phyloP scores from a whole-genome alignment of 1,140 invertebrate genomes.

The Drosophila bifasciata region DNA sequence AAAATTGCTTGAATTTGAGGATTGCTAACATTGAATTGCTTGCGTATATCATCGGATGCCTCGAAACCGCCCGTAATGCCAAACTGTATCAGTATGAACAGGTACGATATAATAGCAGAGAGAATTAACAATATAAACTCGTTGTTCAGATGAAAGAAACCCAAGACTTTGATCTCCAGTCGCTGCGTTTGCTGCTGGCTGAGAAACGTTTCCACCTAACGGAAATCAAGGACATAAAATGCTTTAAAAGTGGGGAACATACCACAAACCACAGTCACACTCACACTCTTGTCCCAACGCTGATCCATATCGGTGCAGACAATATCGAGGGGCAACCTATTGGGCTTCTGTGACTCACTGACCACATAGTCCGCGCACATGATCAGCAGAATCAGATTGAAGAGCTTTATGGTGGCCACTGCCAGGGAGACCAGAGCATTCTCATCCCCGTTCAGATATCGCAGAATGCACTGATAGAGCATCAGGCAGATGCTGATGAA shows the following conservation, averaged over 20 bases:
- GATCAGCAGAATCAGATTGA: constrained; percentile 59
- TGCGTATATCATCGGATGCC: constrained; percentile 32
- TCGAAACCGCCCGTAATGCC: constrained; percentile 70
- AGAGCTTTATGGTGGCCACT: constrained; percentile 54
- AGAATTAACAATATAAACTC: constrained; percentile 68
- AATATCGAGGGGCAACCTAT: constrained; percentile 52
- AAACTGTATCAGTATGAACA: constrained; percentile 74
- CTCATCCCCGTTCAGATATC: constrained; percentile 37
- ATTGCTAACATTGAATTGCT: constrained; percentile 1
- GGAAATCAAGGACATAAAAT: neutral
- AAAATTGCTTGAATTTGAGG: neutral
- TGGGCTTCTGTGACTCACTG: constrained; percentile 45
- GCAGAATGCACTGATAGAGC: constrained; percentile 62
- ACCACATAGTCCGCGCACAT: constrained; percentile 68
- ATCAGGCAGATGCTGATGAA: constrained; percentile 66
- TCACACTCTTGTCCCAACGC: constrained; percentile 69
- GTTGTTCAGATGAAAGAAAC: constrained; percentile 69
- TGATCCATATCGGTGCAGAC: constrained; percentile 64
- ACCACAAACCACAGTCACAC: neutral
- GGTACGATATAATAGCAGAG: constrained; percentile 71
- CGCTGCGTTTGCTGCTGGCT: constrained; percentile 60
- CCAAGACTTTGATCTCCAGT: constrained; percentile 71
- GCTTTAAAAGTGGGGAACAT: no score
- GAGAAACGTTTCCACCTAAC: constrained; percentile 41
- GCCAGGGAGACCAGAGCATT: constrained; percentile 33